Evolutionary conservation across 1,140 invertebrate genomes (phyloP), one percentile per base, ranked within the genome.

Genomic region (Forficula auricularia): DNA sequence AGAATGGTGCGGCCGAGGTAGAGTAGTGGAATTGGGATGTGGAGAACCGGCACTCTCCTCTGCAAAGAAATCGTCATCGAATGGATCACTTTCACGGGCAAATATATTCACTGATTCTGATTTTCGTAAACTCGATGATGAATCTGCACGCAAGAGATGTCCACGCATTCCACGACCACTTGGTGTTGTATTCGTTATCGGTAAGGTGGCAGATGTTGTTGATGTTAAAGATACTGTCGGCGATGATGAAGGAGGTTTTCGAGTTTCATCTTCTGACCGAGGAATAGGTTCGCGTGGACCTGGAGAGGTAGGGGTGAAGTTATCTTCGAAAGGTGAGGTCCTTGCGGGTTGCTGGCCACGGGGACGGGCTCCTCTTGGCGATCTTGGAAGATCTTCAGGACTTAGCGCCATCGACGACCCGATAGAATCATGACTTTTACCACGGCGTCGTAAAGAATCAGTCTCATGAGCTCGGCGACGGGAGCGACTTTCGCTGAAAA

Each of bases 51-150:
- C n/a, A 4, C 19, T 30, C 13, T 30, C 32, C 15, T 12, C 77
- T 52, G 83, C 85, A 59, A 88, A 88, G 51, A 84, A 82, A 48
- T 87, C 82, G 42, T 83, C 80, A 48, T 82, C 79, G 57, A 88
- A 88, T 3, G 84, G 84, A 66, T 87, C 84, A 53, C 68, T 75
- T 50, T 77, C 70, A 33, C 80, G 67, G 4, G 74, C 73, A 59
- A 88, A 88, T 49, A 88, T 87, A 57, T 86, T 87, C 13, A 86
- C 76, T 2, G 83, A 86, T 54, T 86, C 82, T 0, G 82, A 86
- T 58, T 87, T 87, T 51, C 79, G 80, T 38, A 58, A 56, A 27
- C 58, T 56, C 3, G 58, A 50, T n/a, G 38, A 31, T 14, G 52
- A 59, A 46, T 62, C 62, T 46, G 61, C 63, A n/a, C 62, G 44